Evolutionary conservation across 2,113 vertebrate species (phyloP), one percentile per base, ranked within the genome.

Genomic region (Strigops habroptila): DNA sequence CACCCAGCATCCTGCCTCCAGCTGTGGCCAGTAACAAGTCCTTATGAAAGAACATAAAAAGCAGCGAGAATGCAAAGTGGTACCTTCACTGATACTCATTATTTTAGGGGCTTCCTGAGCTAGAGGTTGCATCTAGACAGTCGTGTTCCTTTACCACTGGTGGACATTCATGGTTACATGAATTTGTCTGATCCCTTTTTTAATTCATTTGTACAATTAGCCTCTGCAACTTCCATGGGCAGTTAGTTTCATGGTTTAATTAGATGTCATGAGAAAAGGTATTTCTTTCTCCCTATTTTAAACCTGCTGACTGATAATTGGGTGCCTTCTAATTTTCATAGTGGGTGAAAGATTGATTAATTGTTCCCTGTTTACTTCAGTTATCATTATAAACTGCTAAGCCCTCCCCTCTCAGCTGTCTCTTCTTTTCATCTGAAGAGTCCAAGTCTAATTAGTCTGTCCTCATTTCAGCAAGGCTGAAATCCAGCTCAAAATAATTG

Each of bases 401-500:
- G 95, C 93, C 82, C 74, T 94, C 39, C 14, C 43, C 53, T 92
- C 83, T 92, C 89, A 91, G 89, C 67, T 96, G 86, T 85, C 81
- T 81, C 59, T 70, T 86, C 63, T 91, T 86, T 88, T 94, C 90
- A 71, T 62, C 65, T 84, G 44, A 82, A 79, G 74, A 91, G 48
- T 89, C 70, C 81, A 86, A 82, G 65, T 44, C 86, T 92, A 95
- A 95, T 96, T 95, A 97, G 59, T 87, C 74, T 69, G 74, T 82
- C 52, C 81, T 87, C 67, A 80, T 94, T 97, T 94, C 70, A 91
- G 67, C 51, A 80, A 91, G 63, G 63, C 91, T 87, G 84, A 95
- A 93, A 90, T 81, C 81, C 77, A 93, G n/a, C 70, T 90, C 91
- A 88, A 73, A 95, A 90, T 92, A 94, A 88, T 85, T 94, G 68